Evolutionary conservation across 2,797 vertebrate species (phyloP).

Genomic region (Fundulus diaphanus): DNA sequence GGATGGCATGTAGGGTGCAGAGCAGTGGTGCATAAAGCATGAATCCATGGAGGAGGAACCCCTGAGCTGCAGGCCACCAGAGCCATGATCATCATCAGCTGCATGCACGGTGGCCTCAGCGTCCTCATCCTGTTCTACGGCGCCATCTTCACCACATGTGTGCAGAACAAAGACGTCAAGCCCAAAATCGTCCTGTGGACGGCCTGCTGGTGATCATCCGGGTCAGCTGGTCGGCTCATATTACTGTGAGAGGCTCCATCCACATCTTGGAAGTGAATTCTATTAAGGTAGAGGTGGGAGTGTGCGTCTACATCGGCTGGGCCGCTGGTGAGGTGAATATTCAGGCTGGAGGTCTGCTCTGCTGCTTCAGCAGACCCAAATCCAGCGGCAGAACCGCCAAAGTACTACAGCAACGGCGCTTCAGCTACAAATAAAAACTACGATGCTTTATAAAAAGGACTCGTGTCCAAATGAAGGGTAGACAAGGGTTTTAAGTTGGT

Average conservation of each 20-base stretch:
- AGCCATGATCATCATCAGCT: slow-evolving; percentile 81
- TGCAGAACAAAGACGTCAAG: slow-evolving; percentile 77
- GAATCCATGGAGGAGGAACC: slow-evolving; percentile 77
- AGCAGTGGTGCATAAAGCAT: slow-evolving; percentile 84
- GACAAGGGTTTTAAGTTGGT: background rate
- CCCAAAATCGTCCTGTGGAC: slow-evolving; percentile 79
- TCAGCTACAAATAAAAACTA: slow-evolving; percentile 76
- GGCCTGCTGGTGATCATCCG: slow-evolving; percentile 79
- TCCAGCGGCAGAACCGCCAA: slow-evolving; percentile 28
- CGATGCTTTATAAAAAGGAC: slow-evolving; percentile 9
- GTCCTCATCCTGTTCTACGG: slow-evolving; percentile 79
- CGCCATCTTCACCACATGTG: slow-evolving; percentile 82
- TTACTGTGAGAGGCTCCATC: slow-evolving; percentile 65
- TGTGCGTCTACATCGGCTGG: slow-evolving; percentile 83
- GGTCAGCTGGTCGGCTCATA: slow-evolving; percentile 81
- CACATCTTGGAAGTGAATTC: fast-evolving
- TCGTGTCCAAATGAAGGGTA: slow-evolving; percentile 12
- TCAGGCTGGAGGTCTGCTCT: slow-evolving; percentile 79
- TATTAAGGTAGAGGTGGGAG: slow-evolving; percentile 75
- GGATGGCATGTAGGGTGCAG: slow-evolving; percentile 81
- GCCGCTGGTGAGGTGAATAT: slow-evolving; percentile 73
- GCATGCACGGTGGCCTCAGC: slow-evolving; percentile 66
- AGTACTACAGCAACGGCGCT: slow-evolving; percentile 79
- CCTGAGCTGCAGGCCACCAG: slow-evolving; percentile 80
- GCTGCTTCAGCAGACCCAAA: slow-evolving; percentile 79